Evolutionary conservation across 2,797 vertebrate genomes (phyloP), one percentile per base, ranked within the genome.

Genomic region (Myotis pilosus): DNA sequence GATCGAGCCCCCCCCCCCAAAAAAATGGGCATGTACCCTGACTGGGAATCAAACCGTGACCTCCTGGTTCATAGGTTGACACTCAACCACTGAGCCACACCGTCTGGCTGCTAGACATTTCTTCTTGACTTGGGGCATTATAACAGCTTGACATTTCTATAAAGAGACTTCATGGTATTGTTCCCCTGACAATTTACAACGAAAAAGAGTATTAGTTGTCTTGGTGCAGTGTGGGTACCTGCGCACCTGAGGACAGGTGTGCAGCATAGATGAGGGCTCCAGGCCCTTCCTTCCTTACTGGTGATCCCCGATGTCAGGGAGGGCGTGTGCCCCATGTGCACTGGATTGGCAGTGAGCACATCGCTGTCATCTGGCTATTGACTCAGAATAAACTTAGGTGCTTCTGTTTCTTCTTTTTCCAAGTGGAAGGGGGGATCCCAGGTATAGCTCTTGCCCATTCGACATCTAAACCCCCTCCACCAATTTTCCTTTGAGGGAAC

Each of bases 311-410:
- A 0, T 12, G 30, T 90, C 91, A 55, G 8, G 69, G 51, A 57
- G 23, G 23, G 38, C 13, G 16, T 25, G 6, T 7, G 23, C 17
- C 25, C 0, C 1, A 3, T 2, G 36, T 10, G 5, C 3, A 4
- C 49, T 44, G 47, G 13, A 8, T 36, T 5, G n/a, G 38, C 47
- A 69, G 19, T n/a, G 36, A 71, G 33, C 3, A 0, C 22, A 1
- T 30, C 49, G 57, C 79, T 15, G 8, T 33, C 47, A 30, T 12
- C 72, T n/a, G 6, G 38, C 62, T 25, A 30, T 8, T 30, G 51
- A 30, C 85, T 80, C 57, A 76, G 85, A 64, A 41, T 44, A 87
- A 74, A 64, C 4, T 28, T 7, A 13, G 57, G 23, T 33, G n/a
- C 85, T 60, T 57, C 44, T 64, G 49, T 64, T 92, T 57, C 62